Evolutionary conservation across 2,888 invertebrate species (phyloP), one percentile per base, ranked within the genome.

Genomic region (Drosophila peninsularis): DNA sequence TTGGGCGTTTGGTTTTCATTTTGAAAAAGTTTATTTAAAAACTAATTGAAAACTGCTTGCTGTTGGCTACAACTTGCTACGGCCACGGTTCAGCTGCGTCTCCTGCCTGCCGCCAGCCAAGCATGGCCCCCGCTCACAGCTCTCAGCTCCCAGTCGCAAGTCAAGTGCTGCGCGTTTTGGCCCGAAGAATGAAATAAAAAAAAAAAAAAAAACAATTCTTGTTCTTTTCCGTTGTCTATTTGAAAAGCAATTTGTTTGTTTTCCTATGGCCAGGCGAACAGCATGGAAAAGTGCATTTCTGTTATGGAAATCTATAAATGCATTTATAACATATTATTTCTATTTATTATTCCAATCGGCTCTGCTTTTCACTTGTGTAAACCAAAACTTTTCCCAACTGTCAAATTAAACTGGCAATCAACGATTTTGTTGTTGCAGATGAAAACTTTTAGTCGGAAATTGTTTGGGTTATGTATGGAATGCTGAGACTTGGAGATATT

Each of bases 21-120:
- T 66, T 63, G 68, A 50, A 57, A 80, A 75, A 82, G 88, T 84
- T 84, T 88, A 84, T 84, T 88, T 84, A 64, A 80, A 84, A 84
- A 84, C 83, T 88, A 84, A 84, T 84, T 84, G 88, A 83, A 83
- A 88, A 83, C 80, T 85, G 86, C 86, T 72, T 67, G 70, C 32
- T 47, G 63, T 52, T 63, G 61, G 56, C 58, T 47, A 37, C 45
- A 50, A 72, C 65, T 67, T 73, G 67, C 67, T 44, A 60, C 11
- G 39, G 39, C 41, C 3, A 19, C 54, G 41, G 41, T 78, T 53
- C 73, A 50, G 52, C 68, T 55, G 58, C 7, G 13, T 34, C 61
- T n/a, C 19, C 24, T 11, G 7, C 21, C 27, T 6, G 27, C 27
- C 27, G 44, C 44, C 44, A 27, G 24, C 44, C 24, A 44, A 3